Conservation (phyloP, 2,113 vertebrate species). For the Phylloscopus trochilus region DNA sequence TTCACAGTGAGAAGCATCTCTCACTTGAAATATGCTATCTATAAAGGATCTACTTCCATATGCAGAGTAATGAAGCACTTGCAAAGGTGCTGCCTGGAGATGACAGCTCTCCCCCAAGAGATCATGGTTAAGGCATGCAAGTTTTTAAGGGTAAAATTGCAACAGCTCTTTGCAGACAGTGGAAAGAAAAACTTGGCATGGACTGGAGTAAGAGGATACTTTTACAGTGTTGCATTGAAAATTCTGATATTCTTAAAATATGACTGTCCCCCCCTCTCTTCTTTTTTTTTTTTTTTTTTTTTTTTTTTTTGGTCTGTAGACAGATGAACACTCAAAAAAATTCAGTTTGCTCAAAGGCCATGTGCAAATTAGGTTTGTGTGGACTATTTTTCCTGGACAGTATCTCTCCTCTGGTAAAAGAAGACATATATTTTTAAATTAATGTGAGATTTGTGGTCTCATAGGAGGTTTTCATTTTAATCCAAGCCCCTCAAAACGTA, state of each 20-base stretch:
- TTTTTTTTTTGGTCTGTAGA: not conserved
- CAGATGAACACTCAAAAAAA: not conserved
- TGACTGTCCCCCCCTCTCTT: not conserved
- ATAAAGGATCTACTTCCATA: not conserved
- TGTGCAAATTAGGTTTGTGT: not conserved
- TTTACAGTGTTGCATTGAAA: not conserved
- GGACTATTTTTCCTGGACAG: not conserved
- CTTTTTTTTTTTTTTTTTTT: not conserved
- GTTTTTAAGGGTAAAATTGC: conserved; percentile 23
- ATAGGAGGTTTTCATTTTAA: not conserved
- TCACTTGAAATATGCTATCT: not conserved
- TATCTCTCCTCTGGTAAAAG: not conserved
- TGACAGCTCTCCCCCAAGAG: not conserved
- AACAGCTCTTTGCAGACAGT: not conserved
- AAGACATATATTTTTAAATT: not conserved
- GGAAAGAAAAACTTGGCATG: not conserved
- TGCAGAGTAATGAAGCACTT: not conserved
- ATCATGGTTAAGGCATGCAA: not conserved
- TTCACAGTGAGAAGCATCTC: not conserved
- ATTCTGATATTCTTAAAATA: not conserved
- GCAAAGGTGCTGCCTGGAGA: not conserved
- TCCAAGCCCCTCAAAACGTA: fast-evolving
- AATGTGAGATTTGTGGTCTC: not conserved
- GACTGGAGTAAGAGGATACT: not conserved
- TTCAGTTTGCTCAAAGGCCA: not conserved